Conservation (phyloP, 35 echinoderm and acorn worm species). For the Anneissia japonica region DNA sequence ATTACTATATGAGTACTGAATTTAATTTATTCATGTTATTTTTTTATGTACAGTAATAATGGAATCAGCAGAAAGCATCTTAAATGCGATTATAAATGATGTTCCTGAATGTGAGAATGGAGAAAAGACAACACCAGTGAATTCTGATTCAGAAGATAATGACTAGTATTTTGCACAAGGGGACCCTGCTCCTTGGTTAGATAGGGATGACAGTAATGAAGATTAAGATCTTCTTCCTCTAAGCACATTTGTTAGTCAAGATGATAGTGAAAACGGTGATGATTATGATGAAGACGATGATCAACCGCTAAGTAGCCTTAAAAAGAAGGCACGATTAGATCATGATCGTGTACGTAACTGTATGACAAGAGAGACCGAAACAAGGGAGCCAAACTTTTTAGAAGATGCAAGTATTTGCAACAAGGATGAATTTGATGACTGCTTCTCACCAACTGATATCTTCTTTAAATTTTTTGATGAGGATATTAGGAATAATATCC, state of each 20-base stretch:
- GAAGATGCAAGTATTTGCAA: slow-evolving; percentile 18
- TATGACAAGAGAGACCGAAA: slow-evolving; percentile 12
- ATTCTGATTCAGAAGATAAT: slow-evolving; percentile 18
- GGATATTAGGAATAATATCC: neutral
- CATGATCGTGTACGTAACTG: slow-evolving; percentile 17
- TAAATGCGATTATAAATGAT: too few species aligned
- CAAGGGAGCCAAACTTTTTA: slow-evolving; percentile 15
- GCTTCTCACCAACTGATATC: slow-evolving; percentile 18
- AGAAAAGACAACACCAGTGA: slow-evolving; percentile 4
- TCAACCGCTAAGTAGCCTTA: slow-evolving; percentile 31
- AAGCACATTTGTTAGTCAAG: neutral
- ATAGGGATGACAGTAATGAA: neutral
- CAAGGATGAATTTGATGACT: slow-evolving; percentile 40
- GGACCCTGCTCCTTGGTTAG: neutral
- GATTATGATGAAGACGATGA: slow-evolving; percentile 23
- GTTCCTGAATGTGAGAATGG: slow-evolving; percentile 2
- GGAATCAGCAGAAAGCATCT: too few species aligned
- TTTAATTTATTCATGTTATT: too few species aligned
- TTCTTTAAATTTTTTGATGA: slow-evolving; percentile 42
- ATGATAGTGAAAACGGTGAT: slow-evolving; percentile 2
- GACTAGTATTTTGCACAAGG: neutral
- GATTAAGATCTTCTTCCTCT: slow-evolving; percentile 15
- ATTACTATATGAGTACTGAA: too few species aligned
- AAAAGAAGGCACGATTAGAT: too few species aligned
- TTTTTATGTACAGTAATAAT: too few species aligned